Base-by-base conservation (phyloP, 2,888 invertebrate species). In the Luffia ferchaultella region DNA sequence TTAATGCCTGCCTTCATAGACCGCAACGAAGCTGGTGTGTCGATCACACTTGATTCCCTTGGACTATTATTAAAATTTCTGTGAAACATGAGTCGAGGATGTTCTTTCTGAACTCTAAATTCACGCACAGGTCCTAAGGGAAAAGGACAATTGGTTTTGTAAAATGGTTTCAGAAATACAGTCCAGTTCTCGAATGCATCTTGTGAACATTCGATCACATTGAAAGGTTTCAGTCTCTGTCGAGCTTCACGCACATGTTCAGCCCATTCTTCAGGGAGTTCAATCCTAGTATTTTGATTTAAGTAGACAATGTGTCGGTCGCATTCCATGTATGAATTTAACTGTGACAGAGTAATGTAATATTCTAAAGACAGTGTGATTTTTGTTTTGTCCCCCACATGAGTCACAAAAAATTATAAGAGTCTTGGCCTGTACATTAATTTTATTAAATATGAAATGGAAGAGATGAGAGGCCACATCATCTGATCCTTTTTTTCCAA, bases 51-150 rank as follows among this genome's bases (percentile, higher is more conserved):
- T 50, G 52, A 53, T 50, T 50, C 50, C 50, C 50, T 16, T 47
- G 50, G 47, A 50, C 48, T 47, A 52, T 52, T 52, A 5, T 20
- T 48, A 43, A 53, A 50, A 51, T 51, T 51, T 53, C 53, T 50
- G 48, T 53, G 48, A 51, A 51, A 51, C 51, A 47, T 53, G 53
- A 53, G 53, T 44, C 51, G 52, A 46, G 47, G 50, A 19, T 52
- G 43, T 42, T 42, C 43, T 50, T 50, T 50, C 45, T 52, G 50
- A 20, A 52, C 52, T 52, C 50, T 50, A 48, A 50, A 48, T 50
- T 50, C 50, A 51, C 16, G 42, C 17, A 42, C 48, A 41, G 42
- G 41, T 48, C 48, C 42, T 42, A 42, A 48, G 48, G 48, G 50
- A 45, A 53, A 53, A 45, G 51, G 53, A 46, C 47, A 50, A 49